These are phyloP conservation scores for Auanema freiburgensis DNA, from an alignment of 2,888 invertebrate species.

Conservation along the genomic window DNA sequence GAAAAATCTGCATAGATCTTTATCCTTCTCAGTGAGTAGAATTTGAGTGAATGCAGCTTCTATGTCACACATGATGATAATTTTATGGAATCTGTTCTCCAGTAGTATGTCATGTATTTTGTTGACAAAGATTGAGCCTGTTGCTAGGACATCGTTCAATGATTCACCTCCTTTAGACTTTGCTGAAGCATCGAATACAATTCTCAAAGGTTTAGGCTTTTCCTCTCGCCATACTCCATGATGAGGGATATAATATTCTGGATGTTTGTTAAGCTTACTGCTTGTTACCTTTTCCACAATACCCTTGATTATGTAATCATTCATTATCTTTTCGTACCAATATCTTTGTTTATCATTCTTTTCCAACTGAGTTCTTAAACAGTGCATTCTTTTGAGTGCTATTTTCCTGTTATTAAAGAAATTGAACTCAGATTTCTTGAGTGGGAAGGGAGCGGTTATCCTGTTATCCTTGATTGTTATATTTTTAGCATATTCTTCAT, in stretches of 20 bases:
- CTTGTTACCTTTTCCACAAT: background rate
- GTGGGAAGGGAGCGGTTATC: constrained; percentile 3
- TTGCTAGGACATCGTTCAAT: too few relatives aligned
- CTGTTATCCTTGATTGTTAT: background rate
- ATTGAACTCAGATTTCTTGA: background rate
- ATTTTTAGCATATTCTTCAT: background rate
- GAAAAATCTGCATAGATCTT: too few relatives aligned
- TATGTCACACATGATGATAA: too few relatives aligned
- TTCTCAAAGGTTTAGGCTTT: constrained; percentile 3
- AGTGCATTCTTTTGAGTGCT: background rate
- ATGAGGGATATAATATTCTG: constrained; percentile 6
- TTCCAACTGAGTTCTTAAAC: background rate
- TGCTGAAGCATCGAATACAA: constrained; percentile 9
- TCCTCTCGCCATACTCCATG: background rate
- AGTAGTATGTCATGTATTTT: too few relatives aligned
- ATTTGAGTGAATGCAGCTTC: too few relatives aligned
- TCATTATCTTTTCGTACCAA: background rate
- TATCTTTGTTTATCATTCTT: background rate
- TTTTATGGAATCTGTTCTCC: too few relatives aligned
- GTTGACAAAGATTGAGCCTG: too few relatives aligned
- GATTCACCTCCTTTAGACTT: too few relatives aligned
- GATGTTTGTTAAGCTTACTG: background rate
- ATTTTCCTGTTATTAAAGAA: background rate
- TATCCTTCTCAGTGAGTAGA: too few relatives aligned
- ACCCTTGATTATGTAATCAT: background rate